These are phyloP conservation scores for Fringilla coelebs DNA, from an alignment of 2,797 vertebrate genomes.

Conservation along the genomic window DNA sequence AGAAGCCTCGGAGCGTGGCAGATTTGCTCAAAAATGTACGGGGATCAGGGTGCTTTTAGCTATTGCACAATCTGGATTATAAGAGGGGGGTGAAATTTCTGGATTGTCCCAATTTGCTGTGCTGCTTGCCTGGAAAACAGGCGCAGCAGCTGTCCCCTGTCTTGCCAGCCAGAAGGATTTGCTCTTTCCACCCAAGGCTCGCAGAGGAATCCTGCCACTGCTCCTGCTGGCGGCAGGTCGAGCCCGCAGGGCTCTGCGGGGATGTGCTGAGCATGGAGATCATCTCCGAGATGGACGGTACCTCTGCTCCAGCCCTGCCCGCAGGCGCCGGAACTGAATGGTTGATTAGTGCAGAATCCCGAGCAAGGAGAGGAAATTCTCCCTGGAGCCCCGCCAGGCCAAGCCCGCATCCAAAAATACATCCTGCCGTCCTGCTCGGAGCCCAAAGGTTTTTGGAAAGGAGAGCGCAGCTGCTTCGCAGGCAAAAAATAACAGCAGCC, in stretches of 20 bases:
- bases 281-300: not conserved
- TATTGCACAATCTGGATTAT: not conserved
- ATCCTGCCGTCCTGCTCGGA: slow-evolving; percentile 23
- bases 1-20: fast-evolving
- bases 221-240: not conserved
- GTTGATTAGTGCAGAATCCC: slow-evolving; percentile 13
- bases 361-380: slow-evolving; percentile 59
- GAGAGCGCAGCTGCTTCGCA: not conserved
- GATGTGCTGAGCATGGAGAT: slow-evolving; percentile 30
- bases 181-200: not conserved
- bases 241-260: not conserved
- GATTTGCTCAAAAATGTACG: not conserved
- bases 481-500: slow-evolving; percentile 17
- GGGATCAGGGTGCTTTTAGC: not conserved
- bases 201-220: not conserved
- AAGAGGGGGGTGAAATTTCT: not conserved
- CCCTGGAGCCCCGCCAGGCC: slow-evolving; percentile 58
- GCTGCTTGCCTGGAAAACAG: not conserved
- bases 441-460: slow-evolving; percentile 34
- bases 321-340: not conserved
- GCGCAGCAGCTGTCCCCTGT: not conserved
- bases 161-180: not conserved
- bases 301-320: slow-evolving; percentile 42
- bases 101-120: not conserved
- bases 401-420: slow-evolving; percentile 47